phyloP scores from a whole-genome alignment of 2,888 invertebrate genomes.

The Megaustenia siamemsis region DNA sequence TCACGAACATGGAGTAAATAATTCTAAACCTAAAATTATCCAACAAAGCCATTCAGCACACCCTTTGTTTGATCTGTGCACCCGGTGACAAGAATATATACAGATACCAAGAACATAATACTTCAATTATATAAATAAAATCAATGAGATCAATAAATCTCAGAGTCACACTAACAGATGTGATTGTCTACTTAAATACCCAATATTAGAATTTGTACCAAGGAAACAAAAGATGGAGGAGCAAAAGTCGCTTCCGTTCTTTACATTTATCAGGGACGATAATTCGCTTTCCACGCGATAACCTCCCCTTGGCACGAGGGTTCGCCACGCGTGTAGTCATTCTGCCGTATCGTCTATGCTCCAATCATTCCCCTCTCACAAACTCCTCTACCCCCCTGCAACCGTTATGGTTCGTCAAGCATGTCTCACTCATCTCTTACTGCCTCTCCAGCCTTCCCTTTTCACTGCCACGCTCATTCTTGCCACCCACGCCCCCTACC shows the following conservation, averaged over 20 bases:
- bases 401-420: slow-evolving; percentile 1
- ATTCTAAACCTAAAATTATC: too few relatives aligned
- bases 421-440: slow-evolving; percentile 2
- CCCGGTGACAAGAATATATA: too few relatives aligned
- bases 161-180: not conserved
- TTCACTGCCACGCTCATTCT: not conserved
- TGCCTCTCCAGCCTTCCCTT: not conserved
- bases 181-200: not conserved
- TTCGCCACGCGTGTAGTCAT: not conserved
- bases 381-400: not conserved
- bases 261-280: not conserved
- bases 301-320: not conserved
- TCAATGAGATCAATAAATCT: not conserved
- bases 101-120: too few relatives aligned
- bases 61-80: too few relatives aligned
- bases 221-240: not conserved
- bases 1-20: too few relatives aligned
- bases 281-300: not conserved
- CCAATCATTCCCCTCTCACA: not conserved
- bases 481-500: not conserved
- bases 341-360: not conserved
- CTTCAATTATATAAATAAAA: too few relatives aligned
- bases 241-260: not conserved
- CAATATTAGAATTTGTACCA: not conserved
- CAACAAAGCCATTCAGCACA: too few relatives aligned